Evolutionary conservation across 1,140 invertebrate genomes (phyloP).

Genomic region (Rhizoglyphus robini): DNA sequence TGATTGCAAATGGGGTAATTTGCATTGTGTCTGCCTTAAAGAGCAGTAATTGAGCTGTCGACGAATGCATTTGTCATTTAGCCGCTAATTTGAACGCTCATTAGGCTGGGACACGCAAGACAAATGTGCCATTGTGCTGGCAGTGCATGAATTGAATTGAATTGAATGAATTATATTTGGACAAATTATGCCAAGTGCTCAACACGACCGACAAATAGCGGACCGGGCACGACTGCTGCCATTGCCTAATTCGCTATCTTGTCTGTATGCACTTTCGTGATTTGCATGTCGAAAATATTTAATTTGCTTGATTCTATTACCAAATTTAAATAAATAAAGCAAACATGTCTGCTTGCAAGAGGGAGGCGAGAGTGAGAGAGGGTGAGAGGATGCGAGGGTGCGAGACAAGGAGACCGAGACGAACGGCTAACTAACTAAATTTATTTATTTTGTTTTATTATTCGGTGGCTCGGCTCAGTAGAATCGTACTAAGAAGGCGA

Average conservation of each 20-base stretch:
- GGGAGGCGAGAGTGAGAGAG: neutral
- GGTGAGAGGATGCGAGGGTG: neutral
- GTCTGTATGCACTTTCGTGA: constrained; percentile 5
- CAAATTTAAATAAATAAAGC: constrained; percentile 12
- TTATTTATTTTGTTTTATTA: constrained; percentile 11
- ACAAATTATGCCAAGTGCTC: neutral
- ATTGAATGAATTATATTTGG: neutral
- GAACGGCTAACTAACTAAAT: constrained; percentile 6
- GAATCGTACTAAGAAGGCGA: neutral
- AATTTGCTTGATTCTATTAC: constrained; percentile 15
- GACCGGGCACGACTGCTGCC: neutral
- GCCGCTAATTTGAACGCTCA: constrained; percentile 1
- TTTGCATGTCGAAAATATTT: constrained; percentile 15
- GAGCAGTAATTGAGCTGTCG: neutral
- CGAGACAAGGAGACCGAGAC: neutral
- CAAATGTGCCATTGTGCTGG: neutral
- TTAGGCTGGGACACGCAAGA: constrained; percentile 4
- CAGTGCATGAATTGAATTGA: neutral
- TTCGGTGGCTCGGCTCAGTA: neutral
- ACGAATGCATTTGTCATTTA: constrained; percentile 7
- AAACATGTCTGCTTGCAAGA: neutral
- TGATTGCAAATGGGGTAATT: too few relatives aligned
- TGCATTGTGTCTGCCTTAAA: too few relatives aligned
- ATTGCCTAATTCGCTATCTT: neutral
- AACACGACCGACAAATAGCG: too few relatives aligned